Evolutionary conservation across 2,888 invertebrate species (phyloP).

Genomic region (Bembecia ichneumoniformis): DNA sequence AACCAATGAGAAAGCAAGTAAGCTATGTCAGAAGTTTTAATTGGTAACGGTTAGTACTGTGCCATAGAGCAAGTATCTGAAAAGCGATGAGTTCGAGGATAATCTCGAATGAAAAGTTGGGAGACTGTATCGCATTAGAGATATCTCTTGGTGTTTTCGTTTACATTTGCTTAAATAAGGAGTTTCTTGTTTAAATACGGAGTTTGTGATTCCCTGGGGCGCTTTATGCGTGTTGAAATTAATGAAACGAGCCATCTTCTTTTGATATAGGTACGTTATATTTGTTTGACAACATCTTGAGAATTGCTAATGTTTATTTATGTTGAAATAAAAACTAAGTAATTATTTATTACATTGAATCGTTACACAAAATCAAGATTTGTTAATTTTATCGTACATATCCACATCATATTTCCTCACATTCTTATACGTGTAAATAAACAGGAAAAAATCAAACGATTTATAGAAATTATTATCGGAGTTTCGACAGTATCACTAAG

Average conservation of each 20-base stretch:
- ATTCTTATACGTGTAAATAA: no score
- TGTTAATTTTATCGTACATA: no score
- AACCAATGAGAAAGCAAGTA: neutral
- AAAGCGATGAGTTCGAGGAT: neutral
- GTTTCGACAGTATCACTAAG: no score
- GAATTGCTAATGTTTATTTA: no score
- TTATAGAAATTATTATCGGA: no score
- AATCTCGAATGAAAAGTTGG: neutral
- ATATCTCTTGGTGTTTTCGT: conserved; percentile 4
- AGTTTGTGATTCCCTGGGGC: conserved; percentile 1
- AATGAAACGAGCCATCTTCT: conserved; percentile 4
- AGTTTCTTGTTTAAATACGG: conserved; percentile 1
- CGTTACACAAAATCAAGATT: no score
- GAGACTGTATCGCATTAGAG: neutral
- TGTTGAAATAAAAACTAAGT: no score
- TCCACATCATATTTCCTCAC: no score
- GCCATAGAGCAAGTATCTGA: neutral
- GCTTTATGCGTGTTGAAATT: conserved; percentile 2
- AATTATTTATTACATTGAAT: no score
- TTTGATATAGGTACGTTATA: neutral
- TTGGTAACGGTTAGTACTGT: neutral
- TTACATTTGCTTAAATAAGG: conserved; percentile 1
- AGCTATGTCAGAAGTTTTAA: neutral
- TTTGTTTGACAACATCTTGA: no score
- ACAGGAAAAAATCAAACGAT: no score